Evolutionary conservation across 2,888 invertebrate genomes (phyloP).

Genomic region (Cheilosia vulpina): DNA sequence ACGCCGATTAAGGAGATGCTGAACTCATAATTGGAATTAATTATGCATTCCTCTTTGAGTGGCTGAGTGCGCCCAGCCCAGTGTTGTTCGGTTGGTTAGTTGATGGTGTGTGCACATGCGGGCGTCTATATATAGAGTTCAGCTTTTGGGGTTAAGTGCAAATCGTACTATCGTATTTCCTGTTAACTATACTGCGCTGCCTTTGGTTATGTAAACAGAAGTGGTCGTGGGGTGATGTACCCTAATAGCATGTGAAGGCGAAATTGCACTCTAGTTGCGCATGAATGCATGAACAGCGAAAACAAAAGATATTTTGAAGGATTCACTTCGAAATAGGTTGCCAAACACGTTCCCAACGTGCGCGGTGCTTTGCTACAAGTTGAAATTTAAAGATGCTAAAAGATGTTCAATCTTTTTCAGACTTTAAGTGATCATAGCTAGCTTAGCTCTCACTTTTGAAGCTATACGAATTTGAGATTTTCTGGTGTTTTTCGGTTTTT

Average conservation of each 20-base stretch:
- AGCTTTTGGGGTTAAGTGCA: slow-evolving; percentile 75
- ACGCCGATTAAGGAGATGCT: slow-evolving; percentile 82
- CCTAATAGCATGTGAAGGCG: slow-evolving; percentile 44
- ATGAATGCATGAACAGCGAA: slow-evolving; percentile 51
- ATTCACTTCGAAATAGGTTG: slow-evolving; percentile 35
- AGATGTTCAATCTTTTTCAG: too few relatives aligned
- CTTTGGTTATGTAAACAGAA: slow-evolving; percentile 56
- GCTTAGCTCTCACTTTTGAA: too few relatives aligned
- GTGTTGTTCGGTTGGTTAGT: neutral
- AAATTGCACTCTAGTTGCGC: slow-evolving; percentile 53
- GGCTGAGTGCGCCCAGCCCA: slow-evolving; percentile 48
- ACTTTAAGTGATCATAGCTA: too few relatives aligned
- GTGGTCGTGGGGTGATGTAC: slow-evolving; percentile 51
- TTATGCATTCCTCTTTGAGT: slow-evolving; percentile 82
- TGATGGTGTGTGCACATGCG: slow-evolving; percentile 7
- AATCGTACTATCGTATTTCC: slow-evolving; percentile 75
- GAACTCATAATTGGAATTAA: slow-evolving; percentile 84
- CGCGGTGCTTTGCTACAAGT: neutral
- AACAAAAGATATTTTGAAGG: slow-evolving; percentile 55
- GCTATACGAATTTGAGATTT: too few relatives aligned
- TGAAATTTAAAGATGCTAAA: too few relatives aligned
- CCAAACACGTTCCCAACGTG: neutral
- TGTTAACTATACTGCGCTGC: slow-evolving; percentile 63
- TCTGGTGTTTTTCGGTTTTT: too few relatives aligned
- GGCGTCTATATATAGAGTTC: slow-evolving; percentile 48